Percentiles rank a stretch among this genome's conserved stretches.
Evolutionary conservation across 2,113 vertebrate genomes (phyloP).

Genomic region (Ornithorhynchus anatinus): DNA sequence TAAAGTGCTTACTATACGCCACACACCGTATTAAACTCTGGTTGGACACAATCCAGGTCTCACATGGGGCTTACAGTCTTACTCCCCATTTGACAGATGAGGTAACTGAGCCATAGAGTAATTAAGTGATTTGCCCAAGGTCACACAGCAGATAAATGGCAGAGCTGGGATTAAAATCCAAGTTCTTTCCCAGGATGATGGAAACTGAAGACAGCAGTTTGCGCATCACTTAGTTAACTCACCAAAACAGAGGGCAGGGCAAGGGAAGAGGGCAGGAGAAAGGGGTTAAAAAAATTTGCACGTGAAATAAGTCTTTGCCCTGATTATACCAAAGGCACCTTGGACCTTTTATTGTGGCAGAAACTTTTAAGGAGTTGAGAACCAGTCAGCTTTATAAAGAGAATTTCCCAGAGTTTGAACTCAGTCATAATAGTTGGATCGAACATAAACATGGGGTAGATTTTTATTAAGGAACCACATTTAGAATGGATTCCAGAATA

Average conservation of each 20-base stretch:
- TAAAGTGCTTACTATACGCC: too few species aligned
- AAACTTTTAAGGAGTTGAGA: not conserved
- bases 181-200: not conserved
- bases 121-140: too few species aligned
- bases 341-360: not conserved
- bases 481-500: not conserved
- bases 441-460: not conserved
- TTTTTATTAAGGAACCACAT: not conserved
- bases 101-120: too few species aligned
- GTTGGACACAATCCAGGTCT: too few species aligned
- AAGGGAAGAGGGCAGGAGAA: too few species aligned
- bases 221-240: constrained; percentile 41
- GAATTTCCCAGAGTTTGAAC: not conserved
- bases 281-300: too few species aligned
- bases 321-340: not conserved
- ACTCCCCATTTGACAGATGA: too few species aligned
- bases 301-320: not conserved
- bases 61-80: too few species aligned
- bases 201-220: not conserved
- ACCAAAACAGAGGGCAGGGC: not conserved
- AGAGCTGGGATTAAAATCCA: not conserved
- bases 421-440: not conserved
- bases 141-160: too few species aligned
- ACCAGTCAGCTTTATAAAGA: not conserved
- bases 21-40: too few species aligned